Base-by-base conservation (phyloP, 2,797 vertebrate species). In the Labeo calbasu region DNA sequence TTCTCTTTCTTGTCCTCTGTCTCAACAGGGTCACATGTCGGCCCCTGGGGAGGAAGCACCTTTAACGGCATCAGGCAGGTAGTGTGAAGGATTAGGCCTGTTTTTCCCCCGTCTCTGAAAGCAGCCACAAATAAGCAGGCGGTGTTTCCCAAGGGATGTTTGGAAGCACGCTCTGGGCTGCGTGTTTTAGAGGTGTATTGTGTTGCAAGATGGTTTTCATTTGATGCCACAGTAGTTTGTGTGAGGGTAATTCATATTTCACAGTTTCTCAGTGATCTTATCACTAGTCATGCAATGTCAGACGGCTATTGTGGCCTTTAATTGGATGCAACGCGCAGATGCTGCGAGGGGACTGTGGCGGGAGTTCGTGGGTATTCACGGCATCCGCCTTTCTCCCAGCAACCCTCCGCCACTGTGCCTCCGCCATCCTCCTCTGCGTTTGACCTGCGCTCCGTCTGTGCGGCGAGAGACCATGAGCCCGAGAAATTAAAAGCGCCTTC, bases 401-500 rank as follows among this genome's bases (percentile, higher is more conserved):
- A 92, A 92, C 95, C 88, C 83, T 89, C 86, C 32, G 72, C 89
- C 71, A 17, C 32, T 36, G 32, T 36, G 32, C 32, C 32, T 36
- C 32, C 32, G 32, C 32, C 32, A 36, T 88, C 85, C 87, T 90
- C 87, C 89, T 28, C 46, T 55, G 77, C 83, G 25, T 80, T 79
- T 68, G 89, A 89, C 86, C 95, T 92, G 94, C 91, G 89, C 93
- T 92, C 93, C 89, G 91, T 92, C 86, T 91, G 88, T 92, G 89
- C 51, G 40, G 69, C 32, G 82, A 89, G 80, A 82, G 83, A 86
- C 73, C 84, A 55, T 72, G 71, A 63, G 53, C 66, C 77, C 46
- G 59, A 91, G 88, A 92, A 93, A 94, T 94, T 92, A 93, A 94
- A 95, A 95, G 90, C 89, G 88, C 89, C 87, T 91, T 93, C 94